These are phyloP conservation scores for Meloidogyne exigua DNA, from an alignment of 1,140 invertebrate genomes.

Conservation along the genomic window DNA sequence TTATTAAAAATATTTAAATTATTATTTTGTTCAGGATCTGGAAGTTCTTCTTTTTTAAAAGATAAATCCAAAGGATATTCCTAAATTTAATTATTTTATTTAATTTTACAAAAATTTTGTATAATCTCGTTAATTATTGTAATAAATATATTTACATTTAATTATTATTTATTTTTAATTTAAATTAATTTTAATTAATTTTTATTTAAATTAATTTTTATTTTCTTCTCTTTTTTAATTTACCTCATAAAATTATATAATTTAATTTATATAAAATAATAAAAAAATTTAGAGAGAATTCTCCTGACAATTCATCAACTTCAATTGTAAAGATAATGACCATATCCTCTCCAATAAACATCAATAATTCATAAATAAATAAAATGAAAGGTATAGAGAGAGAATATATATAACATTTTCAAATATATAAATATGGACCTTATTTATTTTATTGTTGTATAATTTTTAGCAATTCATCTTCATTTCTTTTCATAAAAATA, in stretches of 20 bases:
- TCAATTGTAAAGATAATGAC: background rate
- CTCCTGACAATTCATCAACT: background rate
- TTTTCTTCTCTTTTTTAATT: background rate
- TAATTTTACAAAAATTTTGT: too few species aligned
- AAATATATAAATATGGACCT: too few species aligned
- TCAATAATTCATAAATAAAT: background rate
- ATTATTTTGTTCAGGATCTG: background rate
- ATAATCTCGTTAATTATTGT: too few species aligned
- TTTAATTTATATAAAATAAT: background rate
- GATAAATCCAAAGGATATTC: constrained; percentile 2
- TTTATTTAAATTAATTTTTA: background rate
- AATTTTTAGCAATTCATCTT: too few species aligned
- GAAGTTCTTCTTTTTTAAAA: constrained; percentile 1
- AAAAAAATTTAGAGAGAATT: background rate
- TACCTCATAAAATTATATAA: too few species aligned
- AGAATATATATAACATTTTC: too few species aligned
- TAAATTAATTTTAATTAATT: too few species aligned
- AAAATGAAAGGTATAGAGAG: background rate
- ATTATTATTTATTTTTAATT: background rate
- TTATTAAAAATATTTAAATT: too few species aligned
- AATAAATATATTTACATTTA: too few species aligned
- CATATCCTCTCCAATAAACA: background rate
- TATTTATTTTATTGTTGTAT: too few species aligned
- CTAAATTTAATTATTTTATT: background rate
- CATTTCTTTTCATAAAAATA: too few species aligned